Percentiles rank a stretch among this genome's conserved stretches.
phyloP scores from a whole-genome alignment of 2,113 vertebrate genomes.

The Anoplopoma fimbria region DNA sequence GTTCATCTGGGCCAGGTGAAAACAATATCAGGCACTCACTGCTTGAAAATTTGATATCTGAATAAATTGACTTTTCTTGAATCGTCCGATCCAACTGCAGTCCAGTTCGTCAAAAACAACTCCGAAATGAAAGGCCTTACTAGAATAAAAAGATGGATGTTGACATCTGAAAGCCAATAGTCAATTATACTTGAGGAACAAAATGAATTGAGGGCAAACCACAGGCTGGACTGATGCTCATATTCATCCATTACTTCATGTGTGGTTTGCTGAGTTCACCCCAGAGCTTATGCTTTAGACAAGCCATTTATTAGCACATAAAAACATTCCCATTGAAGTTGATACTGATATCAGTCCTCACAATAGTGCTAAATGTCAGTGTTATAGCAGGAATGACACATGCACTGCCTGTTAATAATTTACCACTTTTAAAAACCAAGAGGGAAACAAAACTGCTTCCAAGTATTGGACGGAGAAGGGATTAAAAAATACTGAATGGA shows the following conservation, averaged over 20 bases:
- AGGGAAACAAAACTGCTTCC: conserved; percentile 4
- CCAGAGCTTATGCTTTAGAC: background rate
- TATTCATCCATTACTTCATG: background rate
- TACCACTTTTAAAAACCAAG: conserved; percentile 6
- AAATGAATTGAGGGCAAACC: conserved; percentile 2
- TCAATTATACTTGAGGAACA: conserved; percentile 4
- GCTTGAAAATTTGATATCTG: background rate
- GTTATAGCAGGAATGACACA: background rate
- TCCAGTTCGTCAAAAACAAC: conserved; percentile 8
- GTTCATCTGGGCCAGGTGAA: background rate
- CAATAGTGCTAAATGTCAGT: background rate
- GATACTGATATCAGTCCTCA: background rate
- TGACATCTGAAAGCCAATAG: conserved; percentile 4
- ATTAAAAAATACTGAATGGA: background rate
- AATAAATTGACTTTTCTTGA: background rate
- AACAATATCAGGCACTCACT: background rate
- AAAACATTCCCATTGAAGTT: background rate
- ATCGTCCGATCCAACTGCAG: background rate
- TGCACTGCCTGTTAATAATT: background rate
- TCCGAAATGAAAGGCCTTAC: background rate
- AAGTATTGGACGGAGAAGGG: background rate
- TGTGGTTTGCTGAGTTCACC: background rate
- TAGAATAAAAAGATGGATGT: background rate
- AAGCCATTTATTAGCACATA: background rate
- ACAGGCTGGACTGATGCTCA: conserved; percentile 1